Conservation (phyloP, 2,113 vertebrate species). For the Paramormyrops kingsleyae region DNA sequence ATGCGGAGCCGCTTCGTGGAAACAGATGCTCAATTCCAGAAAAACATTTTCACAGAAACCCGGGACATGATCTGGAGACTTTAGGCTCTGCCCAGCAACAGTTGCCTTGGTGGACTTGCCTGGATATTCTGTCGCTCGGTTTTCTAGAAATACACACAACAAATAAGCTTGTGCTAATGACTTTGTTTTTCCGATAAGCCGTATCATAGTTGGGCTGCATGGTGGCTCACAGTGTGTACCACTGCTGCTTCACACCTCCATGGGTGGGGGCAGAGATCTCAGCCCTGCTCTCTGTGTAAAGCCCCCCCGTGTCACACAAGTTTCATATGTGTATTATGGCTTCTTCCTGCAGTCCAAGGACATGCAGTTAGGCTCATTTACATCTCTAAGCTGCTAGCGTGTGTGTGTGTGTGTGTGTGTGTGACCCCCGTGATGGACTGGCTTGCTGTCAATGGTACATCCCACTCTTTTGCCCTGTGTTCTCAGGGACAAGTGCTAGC, state of each 20-base stretch:
- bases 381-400: not conserved
- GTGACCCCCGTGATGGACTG: not conserved
- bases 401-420: not conserved
- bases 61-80: not conserved
- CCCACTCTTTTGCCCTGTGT: not conserved
- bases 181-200: not conserved
- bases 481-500: not conserved
- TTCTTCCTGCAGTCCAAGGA: not conserved
- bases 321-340: not conserved
- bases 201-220: not conserved
- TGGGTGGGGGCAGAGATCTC: not conserved
- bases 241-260: not conserved
- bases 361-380: not conserved
- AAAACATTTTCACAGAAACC: slow-evolving; percentile 28
- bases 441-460: not conserved
- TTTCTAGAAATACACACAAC: not conserved
- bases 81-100: not conserved
- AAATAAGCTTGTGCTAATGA: not conserved
- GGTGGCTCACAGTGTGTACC: slow-evolving; percentile 11
- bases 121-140: not conserved
- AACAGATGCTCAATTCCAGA: not conserved
- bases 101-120: not conserved
- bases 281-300: not conserved
- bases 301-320: not conserved
- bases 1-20: slow-evolving; percentile 17